Conservation (phyloP, 2,113 vertebrate species). For the Monopterus albus region DNA sequence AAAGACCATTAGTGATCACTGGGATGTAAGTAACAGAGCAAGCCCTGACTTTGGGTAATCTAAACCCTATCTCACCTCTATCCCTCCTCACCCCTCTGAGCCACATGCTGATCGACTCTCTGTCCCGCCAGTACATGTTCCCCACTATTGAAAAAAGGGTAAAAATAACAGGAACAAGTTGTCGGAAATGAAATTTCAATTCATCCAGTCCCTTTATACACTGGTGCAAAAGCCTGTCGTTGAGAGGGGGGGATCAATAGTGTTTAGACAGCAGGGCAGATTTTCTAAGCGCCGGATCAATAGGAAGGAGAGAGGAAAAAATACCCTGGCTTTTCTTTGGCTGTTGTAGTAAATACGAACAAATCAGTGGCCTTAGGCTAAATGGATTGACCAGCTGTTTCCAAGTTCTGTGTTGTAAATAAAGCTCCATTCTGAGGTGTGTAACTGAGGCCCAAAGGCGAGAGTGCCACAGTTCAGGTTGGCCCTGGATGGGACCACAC, state of each 20-base stretch:
- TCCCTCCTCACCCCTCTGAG: constrained; percentile 56
- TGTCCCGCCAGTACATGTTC: constrained; percentile 76
- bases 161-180: constrained; percentile 93
- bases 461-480: constrained; percentile 60
- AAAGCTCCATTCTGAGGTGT: constrained; percentile 84
- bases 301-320: constrained; percentile 86
- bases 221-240: constrained; percentile 84
- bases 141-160: constrained; percentile 78
- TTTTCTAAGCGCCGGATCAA: constrained; percentile 93
- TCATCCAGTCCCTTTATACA: constrained; percentile 92
- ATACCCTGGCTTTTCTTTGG: constrained; percentile 85
- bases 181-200: constrained; percentile 94
- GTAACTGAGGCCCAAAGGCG: constrained; percentile 75
- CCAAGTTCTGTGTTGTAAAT: constrained; percentile 85
- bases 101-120: constrained; percentile 78
- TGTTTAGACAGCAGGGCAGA: constrained; percentile 93
- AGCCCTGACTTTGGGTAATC: constrained; percentile 30
- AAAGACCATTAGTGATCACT: constrained; percentile 23
- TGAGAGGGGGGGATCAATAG: constrained; percentile 90
- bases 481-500: constrained; percentile 50
- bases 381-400: constrained; percentile 89
- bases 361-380: constrained; percentile 92
- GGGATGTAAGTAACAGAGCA: constrained; percentile 23
- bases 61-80: constrained; percentile 49
- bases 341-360: constrained; percentile 88